Base-by-base conservation (phyloP, 2,888 invertebrate genomes). In the Tipula unca region DNA sequence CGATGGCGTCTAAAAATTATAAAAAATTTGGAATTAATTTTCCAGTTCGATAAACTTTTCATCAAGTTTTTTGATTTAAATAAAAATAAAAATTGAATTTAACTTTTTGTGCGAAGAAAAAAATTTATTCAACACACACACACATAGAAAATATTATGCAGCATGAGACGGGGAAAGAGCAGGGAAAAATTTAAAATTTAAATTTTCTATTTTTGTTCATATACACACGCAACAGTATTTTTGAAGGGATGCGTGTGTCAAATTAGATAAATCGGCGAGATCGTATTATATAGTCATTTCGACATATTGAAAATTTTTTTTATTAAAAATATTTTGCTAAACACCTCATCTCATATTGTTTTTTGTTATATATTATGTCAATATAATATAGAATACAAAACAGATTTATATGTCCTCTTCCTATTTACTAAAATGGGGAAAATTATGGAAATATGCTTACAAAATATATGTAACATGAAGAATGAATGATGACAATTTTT, bases 241-340 rank as follows among this genome's bases (percentile, higher is more conserved):
- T 85, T 85, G 84, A 85, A 86, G 86, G 69, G 86, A 86, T 39
- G 87, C 87, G 88, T 88, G 87, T 87, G 88, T 87, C 87, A 87
- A 88, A 87, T 89, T 88, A 88, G 89, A 90, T 89, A 90, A 90
- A 90, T 90, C 89, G 90, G 88, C 89, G 89, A 89, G 90, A 90
- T 90, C 90, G 89, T 88, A 90, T 90, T 89, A 90, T 89, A 90
- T 89, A 89, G 90, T 89, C 88, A 89, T 90, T 90, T 90, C 88
- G 88, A 88, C 89, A 90, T 89, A 90, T 89, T 90, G 90, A 89
- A 89, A 90, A 88, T 39, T 85, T 20, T 85, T 39, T 85, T 36
- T 85, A 39, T 35, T 84, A 83, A 83, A 83, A 83, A 83, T 83
- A 29, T 29, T 84, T 84, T 84, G 32, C 36, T 32, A 84, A 84